These are phyloP conservation scores for Atrichornis clamosus DNA, from an alignment of 2,113 vertebrate species.

Conservation along the genomic window DNA sequence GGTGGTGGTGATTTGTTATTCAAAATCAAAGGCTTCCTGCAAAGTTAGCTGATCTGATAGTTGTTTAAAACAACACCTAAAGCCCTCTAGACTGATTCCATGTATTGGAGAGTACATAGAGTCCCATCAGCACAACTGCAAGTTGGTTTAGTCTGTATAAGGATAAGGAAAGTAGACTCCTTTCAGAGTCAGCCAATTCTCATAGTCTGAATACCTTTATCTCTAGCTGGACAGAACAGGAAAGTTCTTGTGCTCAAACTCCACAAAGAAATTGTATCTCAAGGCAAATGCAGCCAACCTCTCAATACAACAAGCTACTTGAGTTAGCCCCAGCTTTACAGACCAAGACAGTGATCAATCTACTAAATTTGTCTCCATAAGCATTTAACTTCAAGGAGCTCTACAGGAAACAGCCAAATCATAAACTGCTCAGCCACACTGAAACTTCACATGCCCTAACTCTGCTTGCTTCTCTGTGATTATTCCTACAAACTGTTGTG, in stretches of 20 bases:
- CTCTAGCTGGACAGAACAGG: background rate
- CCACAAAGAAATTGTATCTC: background rate
- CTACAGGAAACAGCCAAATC: background rate
- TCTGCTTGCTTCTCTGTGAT: background rate
- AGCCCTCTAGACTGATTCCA: background rate
- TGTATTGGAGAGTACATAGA: background rate
- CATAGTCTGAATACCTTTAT: background rate
- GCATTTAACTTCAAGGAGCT: background rate
- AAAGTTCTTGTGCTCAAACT: background rate
- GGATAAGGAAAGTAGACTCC: background rate
- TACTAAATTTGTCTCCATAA: background rate
- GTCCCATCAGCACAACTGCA: background rate
- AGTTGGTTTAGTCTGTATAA: background rate
- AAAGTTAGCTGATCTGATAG: background rate
- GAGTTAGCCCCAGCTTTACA: background rate
- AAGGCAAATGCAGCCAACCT: background rate
- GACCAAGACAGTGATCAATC: background rate
- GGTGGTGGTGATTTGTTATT: background rate
- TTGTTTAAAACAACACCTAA: background rate
- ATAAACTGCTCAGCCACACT: background rate
- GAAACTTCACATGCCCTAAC: background rate
- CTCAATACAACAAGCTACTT: background rate
- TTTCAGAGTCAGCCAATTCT: background rate
- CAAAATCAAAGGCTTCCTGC: background rate
- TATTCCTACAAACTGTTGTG: background rate